These are phyloP conservation scores for Macrobrachium rosenbergii DNA, from an alignment of 1,140 invertebrate species.

Conservation along the genomic window DNA sequence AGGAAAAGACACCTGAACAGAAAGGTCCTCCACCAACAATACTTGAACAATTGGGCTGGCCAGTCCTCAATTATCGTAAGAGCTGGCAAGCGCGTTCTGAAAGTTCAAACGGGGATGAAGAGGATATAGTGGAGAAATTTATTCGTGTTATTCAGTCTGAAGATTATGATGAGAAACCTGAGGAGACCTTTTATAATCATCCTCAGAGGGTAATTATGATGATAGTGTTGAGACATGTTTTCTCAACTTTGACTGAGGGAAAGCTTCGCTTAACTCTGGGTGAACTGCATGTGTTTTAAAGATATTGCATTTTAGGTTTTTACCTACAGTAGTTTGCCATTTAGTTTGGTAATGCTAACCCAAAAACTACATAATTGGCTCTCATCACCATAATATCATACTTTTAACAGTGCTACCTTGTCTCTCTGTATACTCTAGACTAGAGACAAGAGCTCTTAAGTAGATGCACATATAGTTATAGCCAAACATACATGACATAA, in stretches of 20 bases:
- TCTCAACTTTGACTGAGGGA: not conserved
- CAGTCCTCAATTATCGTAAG: conserved; percentile 70
- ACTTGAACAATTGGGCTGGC: conserved; percentile 69
- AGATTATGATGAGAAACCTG: conserved; percentile 59
- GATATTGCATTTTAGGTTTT: no score
- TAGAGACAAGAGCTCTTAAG: no score
- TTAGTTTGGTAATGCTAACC: no score
- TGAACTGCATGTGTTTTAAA: not conserved
- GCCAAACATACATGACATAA: no score
- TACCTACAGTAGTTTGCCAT: no score
- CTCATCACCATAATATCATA: no score
- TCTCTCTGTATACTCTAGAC: no score
- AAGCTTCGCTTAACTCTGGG: not conserved
- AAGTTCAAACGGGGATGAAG: conserved; percentile 70
- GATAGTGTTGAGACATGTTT: not conserved
- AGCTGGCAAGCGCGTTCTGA: conserved; percentile 70
- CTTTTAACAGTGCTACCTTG: no score
- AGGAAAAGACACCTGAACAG: not conserved
- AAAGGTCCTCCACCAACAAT: conserved; percentile 42
- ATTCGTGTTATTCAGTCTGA: conserved; percentile 73
- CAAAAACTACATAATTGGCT: no score
- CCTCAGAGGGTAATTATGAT: conserved; percentile 62
- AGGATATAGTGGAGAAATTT: conserved; percentile 79
- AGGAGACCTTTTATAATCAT: conserved; percentile 66
- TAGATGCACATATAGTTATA: no score